Base-by-base conservation (phyloP, 2,888 invertebrate species). In the Pycnomerus fuliginosus region DNA sequence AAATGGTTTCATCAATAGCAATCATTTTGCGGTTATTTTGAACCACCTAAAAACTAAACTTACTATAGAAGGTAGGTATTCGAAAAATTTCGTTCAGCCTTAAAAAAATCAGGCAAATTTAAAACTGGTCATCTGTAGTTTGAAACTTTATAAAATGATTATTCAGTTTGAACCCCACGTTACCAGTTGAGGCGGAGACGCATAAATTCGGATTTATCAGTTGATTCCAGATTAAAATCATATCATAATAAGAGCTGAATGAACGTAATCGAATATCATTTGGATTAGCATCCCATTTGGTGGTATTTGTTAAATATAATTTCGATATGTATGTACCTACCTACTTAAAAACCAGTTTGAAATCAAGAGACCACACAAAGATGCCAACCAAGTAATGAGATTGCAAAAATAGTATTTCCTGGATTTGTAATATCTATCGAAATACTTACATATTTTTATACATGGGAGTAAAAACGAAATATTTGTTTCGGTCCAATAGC, bases 261-360 rank as follows among this genome's bases (percentile, higher is more conserved):
- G 40, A 42, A 45, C 44, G 48, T 45, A 45, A 50, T 50, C 52
- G 41, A 38, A 50, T 40, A 47, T 43, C 43, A 47, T 50, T 45
- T 38, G 50, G 53, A 50, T 53, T 53, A 53, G 44, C 50, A 53
- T 50, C 42, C 44, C 42, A 53, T 53, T 50, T 53, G 43, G 41
- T 38, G 34, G 36, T 43, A 45, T 45, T 43, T 16, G 30, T 23
- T 27, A 38, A 42, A 34, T 43, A 39, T 43, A 35, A 35, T 30
- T 48, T 33, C 38, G 32, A 44, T 39, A 31, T 32, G 27, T 35
- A 35, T 29, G 34, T 27, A 37, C n/a, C n/a, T n/a, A 38, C 38
- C 30, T 12, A 25, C 4, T 8, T 12, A 8, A 25, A 44, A 52
- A 52, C 52, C 52, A 52, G 52, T 48, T 48, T 38, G n/a, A n/a